These are phyloP conservation scores for Drosophila incognita DNA, from an alignment of 2,888 invertebrate species.

Conservation along the genomic window DNA sequence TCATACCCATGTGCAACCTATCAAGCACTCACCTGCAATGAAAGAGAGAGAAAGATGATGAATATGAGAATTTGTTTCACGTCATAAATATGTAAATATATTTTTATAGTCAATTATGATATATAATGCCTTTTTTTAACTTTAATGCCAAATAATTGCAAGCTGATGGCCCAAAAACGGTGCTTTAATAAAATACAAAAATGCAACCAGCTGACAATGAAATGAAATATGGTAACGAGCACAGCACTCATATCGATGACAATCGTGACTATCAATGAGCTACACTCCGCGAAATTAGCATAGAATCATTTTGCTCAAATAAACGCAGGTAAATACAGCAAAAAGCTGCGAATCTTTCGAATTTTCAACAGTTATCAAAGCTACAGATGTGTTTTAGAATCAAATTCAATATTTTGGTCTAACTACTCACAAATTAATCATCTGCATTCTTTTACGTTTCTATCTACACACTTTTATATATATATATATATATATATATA, in stretches of 20 bases:
- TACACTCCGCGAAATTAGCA: constrained; percentile 11
- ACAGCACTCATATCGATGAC: constrained; percentile 38
- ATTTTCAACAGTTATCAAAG: not conserved
- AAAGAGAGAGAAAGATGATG: constrained; percentile 10
- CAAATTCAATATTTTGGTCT: not conserved
- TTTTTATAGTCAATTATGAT: not conserved
- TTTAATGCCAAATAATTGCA: constrained; percentile 49
- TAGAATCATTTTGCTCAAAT: constrained; percentile 3
- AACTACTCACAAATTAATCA: not conserved
- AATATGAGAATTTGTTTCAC: constrained; percentile 29
- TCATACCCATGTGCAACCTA: constrained; percentile 23
- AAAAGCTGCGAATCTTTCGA: not conserved
- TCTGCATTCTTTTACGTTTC: not conserved
- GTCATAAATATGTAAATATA: constrained; percentile 15
- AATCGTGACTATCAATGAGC: constrained; percentile 38
- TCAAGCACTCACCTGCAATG: constrained; percentile 69
- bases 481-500: constrained; percentile 3
- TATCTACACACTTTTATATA: not conserved
- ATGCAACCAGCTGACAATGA: constrained; percentile 46
- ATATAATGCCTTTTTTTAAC: constrained; percentile 14
- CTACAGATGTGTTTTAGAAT: not conserved
- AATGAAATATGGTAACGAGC: constrained; percentile 47
- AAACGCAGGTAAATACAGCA: not conserved
- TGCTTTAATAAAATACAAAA: constrained; percentile 11
- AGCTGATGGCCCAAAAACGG: constrained; percentile 1